Conservation (phyloP, 1,140 invertebrate genomes). For the Drosophila sulfurigaster region DNA sequence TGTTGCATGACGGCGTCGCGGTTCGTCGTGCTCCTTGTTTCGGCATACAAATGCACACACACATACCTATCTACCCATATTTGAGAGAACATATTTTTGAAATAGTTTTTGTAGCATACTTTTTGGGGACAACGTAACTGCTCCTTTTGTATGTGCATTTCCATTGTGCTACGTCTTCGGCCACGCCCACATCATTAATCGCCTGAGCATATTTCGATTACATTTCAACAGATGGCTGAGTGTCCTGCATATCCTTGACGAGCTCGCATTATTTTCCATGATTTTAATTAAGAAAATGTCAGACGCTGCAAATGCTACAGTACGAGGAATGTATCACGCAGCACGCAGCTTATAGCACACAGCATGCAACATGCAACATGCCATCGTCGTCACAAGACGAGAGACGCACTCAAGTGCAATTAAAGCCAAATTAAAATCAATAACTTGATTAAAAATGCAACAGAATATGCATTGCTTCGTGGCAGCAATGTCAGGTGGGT, state of each 20-base stretch:
- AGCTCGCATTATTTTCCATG: slow-evolving; percentile 46
- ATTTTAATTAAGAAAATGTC: slow-evolving; percentile 80
- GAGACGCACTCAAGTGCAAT: slow-evolving; percentile 77
- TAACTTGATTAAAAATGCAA: slow-evolving; percentile 70
- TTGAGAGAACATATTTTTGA: neutral
- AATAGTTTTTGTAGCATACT: slow-evolving; percentile 60
- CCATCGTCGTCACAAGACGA: slow-evolving; percentile 40
- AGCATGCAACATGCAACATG: slow-evolving; percentile 8
- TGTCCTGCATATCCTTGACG: slow-evolving; percentile 15
- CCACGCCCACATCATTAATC: slow-evolving; percentile 39
- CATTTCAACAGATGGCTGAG: slow-evolving; percentile 53
- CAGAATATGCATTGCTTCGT: slow-evolving; percentile 25
- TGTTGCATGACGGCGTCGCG: slow-evolving; percentile 47
- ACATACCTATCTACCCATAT: neutral
- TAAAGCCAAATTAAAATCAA: slow-evolving; percentile 81
- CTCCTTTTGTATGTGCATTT: slow-evolving; percentile 14
- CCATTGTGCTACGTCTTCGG: slow-evolving; percentile 30
- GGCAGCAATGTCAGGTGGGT: neutral
- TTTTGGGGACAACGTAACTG: slow-evolving; percentile 9
- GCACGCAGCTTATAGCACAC: neutral
- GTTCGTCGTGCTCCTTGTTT: slow-evolving; percentile 23
- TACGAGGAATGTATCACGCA: neutral
- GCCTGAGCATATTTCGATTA: slow-evolving; percentile 60
- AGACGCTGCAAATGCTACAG: slow-evolving; percentile 17
- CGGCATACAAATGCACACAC: slow-evolving; percentile 30